Evolutionary conservation across 2,888 invertebrate species (phyloP), one percentile per base, ranked within the genome.

Genomic region (Mamestra brassicae): DNA sequence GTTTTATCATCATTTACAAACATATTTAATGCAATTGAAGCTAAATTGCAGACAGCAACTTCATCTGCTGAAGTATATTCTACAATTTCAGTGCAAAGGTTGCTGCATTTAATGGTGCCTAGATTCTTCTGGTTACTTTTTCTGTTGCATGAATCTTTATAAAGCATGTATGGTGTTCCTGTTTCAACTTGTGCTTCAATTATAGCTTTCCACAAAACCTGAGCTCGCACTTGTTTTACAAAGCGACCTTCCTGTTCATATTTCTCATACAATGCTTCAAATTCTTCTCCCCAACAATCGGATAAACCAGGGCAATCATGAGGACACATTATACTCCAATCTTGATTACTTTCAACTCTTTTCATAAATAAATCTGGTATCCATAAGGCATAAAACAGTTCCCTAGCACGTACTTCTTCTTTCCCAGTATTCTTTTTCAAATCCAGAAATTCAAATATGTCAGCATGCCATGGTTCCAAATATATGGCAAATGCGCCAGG

Each of bases 291-390:
- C 98, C 99, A 99, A 86, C 98, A 98, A 87, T 99, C 99, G 1
- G 97, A 96, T 6, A 99, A 97, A 0, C 99, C 99, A 0, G 99
- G 99, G 86, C 98, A 98, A 90, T 99, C 98, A 91, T 98, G 98
- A 0, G 99, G 99, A 91, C 99, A 99, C 99, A 99, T 99, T 26
- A 99, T 96, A 69, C 98, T 98, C 99, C 99, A 99, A 68, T 97
- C 97, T 80, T 96, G 98, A 93, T 99, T 97, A 3, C 97, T 97
- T 92, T 99, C 98, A 0, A 99, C 99, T 67, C 99, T 97, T 92
- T 98, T 97, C 99, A 99, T 99, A 93, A 99, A 99, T 74, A 99
- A 97, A 96, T 99, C 99, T 0, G 99, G 99, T 85, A 99, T 98
- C 99, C 99, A 99, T 47, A 99, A 93, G 0, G 98, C 99, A 93